phyloP scores from a whole-genome alignment of 2,113 vertebrate species.

The Theristicus caerulescens region DNA sequence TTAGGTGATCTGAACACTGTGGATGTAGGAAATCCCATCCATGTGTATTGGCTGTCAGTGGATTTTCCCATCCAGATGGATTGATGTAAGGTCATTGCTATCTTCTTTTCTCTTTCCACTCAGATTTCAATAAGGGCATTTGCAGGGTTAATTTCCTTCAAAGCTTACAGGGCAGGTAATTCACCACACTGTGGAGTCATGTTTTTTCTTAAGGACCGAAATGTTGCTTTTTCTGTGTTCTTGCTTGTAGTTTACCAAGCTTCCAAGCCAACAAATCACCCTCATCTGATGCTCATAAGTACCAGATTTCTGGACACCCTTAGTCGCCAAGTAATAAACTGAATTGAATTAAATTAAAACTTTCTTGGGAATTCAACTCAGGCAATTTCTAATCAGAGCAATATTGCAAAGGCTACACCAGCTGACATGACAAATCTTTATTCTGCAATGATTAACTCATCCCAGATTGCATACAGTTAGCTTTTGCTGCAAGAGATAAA shows the following conservation, averaged over 20 bases:
- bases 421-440: neutral
- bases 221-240: neutral
- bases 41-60: neutral
- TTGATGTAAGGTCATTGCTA: too few species aligned
- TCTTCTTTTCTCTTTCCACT: neutral
- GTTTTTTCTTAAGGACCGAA: neutral
- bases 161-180: neutral
- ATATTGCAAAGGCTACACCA: neutral
- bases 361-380: neutral
- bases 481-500: constrained; percentile 15
- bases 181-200: neutral
- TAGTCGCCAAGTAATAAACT: neutral
- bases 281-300: neutral
- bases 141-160: neutral
- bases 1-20: neutral
- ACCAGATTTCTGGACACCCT: neutral
- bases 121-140: neutral
- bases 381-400: neutral
- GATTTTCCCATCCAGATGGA: neutral
- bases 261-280: neutral
- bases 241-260: neutral
- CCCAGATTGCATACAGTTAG: neutral
- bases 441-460: neutral
- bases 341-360: neutral
- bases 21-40: neutral